Evolutionary conservation across 1,140 invertebrate genomes (phyloP).

Genomic region (Drosophila obscura): DNA sequence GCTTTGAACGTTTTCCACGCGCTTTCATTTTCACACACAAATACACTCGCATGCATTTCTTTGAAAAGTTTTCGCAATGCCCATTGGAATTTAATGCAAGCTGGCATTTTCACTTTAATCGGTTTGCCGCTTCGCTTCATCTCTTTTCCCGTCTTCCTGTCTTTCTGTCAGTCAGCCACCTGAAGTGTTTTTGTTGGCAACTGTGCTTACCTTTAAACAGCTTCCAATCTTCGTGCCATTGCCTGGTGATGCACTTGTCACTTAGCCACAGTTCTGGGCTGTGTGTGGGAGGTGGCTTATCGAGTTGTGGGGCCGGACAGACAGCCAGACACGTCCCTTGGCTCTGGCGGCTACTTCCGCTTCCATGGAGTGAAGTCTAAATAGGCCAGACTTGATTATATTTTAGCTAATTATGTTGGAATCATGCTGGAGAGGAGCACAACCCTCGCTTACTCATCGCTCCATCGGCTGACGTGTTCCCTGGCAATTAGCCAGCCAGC

Average conservation of each 20-base stretch:
- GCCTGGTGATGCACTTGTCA: slow-evolving; percentile 60
- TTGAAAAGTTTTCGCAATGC: slow-evolving; percentile 13
- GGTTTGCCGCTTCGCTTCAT: slow-evolving; percentile 32
- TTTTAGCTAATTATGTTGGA: slow-evolving; percentile 72
- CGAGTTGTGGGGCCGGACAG: slow-evolving; percentile 23
- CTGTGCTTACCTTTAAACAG: slow-evolving; percentile 34
- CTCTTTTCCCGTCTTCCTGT: slow-evolving; percentile 10
- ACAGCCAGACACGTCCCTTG: slow-evolving; percentile 19
- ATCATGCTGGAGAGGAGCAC: slow-evolving; percentile 12
- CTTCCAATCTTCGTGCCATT: background rate
- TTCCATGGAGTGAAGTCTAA: slow-evolving; percentile 55
- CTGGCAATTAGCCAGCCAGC: slow-evolving; percentile 61
- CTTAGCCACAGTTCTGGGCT: slow-evolving; percentile 40
- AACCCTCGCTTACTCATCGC: slow-evolving; percentile 39
- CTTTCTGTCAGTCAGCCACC: no score
- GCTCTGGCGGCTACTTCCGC: slow-evolving; percentile 56
- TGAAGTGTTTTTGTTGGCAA: slow-evolving; percentile 28
- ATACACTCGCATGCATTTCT: slow-evolving; percentile 1
- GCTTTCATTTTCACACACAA: slow-evolving; percentile 29
- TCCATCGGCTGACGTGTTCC: slow-evolving; percentile 59
- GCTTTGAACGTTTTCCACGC: slow-evolving; percentile 34
- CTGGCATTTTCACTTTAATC: slow-evolving; percentile 45
- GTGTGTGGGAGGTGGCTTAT: slow-evolving; percentile 38
- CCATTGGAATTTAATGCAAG: slow-evolving; percentile 25
- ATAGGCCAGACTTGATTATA: slow-evolving; percentile 62